Evolutionary conservation across 2,113 vertebrate genomes (phyloP).

Genomic region (Urocynchramus pylzowi): DNA sequence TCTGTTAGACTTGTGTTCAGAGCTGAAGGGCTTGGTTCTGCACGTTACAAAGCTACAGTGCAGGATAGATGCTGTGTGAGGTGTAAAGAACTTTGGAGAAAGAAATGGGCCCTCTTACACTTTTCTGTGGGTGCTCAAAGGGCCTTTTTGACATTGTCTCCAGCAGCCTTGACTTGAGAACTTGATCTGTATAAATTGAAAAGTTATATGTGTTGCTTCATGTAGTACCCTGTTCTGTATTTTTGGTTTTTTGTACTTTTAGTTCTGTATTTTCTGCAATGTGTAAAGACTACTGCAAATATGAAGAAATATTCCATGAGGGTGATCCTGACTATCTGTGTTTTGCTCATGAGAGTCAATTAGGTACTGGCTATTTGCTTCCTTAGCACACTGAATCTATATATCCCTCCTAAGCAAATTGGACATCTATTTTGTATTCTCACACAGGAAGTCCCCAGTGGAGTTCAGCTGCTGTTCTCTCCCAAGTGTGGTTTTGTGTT

Average conservation of each 20-base stretch:
- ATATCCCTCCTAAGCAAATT: neutral
- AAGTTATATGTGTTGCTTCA: neutral
- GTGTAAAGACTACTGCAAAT: neutral
- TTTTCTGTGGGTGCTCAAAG: neutral
- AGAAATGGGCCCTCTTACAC: accelerated
- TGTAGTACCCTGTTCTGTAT: neutral
- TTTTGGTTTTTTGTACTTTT: neutral
- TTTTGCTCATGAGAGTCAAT: neutral
- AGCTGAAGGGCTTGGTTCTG: neutral
- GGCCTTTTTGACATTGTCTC: neutral
- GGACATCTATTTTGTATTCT: neutral
- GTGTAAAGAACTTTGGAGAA: neutral
- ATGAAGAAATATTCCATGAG: neutral
- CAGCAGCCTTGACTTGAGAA: neutral
- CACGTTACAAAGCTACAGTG: neutral
- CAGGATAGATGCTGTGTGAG: neutral
- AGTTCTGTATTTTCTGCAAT: neutral
- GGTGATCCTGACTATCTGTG: neutral
- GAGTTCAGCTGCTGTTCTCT: neutral
- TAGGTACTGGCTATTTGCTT: neutral
- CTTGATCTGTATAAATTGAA: neutral
- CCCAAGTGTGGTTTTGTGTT: neutral
- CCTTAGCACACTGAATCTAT: neutral
- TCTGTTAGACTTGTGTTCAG: neutral
- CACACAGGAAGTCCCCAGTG: neutral